Percentiles rank a stretch among this genome's conserved stretches.
Evolutionary conservation across 2,888 invertebrate genomes (phyloP).

Genomic region (Amiota mariae): DNA sequence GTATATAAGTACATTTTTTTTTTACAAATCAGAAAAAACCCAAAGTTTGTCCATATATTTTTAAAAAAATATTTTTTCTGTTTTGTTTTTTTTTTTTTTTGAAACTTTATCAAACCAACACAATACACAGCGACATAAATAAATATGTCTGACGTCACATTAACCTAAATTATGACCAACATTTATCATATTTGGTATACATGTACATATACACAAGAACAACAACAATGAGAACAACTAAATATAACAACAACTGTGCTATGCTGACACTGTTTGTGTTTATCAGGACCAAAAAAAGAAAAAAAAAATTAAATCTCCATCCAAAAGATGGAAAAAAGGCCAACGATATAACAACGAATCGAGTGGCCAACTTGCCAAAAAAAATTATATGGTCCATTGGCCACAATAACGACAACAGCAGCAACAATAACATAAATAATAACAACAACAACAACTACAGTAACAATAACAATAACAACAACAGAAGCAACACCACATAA

Average conservation of each 20-base stretch:
- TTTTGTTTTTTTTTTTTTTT: background rate
- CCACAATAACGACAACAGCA: constrained; percentile 48
- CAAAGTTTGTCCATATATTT: background rate
- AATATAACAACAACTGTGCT: background rate
- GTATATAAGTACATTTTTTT: no score
- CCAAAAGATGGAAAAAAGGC: constrained; percentile 14
- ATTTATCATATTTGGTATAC: constrained; percentile 15
- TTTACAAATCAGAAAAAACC: no score
- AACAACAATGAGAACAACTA: constrained; percentile 11
- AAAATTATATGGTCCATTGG: constrained; percentile 65
- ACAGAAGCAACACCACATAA: background rate
- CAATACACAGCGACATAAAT: background rate
- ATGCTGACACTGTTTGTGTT: background rate
- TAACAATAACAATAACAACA: background rate
- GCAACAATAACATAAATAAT: background rate
- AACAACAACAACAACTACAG: background rate
- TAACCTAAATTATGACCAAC: constrained; percentile 30
- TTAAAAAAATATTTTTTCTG: no score
- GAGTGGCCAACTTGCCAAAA: constrained; percentile 54
- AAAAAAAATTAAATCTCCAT: no score
- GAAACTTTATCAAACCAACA: constrained; percentile 2
- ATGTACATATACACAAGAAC: background rate
- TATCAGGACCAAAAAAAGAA: background rate
- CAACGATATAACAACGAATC: background rate
- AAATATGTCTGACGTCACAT: constrained; percentile 32